Evolutionary conservation across 2,888 invertebrate genomes (phyloP).

Genomic region (Dryobotodes eremita): DNA sequence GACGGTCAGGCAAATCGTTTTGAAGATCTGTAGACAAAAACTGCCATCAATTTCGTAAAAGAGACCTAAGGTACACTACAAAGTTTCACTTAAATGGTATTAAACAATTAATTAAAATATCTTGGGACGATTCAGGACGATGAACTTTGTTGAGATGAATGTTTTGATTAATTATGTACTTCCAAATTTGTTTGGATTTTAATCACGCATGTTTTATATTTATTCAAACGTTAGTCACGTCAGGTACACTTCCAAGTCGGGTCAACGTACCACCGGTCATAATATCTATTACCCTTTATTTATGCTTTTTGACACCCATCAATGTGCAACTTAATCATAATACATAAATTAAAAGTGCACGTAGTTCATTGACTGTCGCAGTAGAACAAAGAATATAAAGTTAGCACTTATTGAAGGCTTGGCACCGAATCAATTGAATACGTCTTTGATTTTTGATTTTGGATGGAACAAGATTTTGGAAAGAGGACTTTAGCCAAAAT

Average conservation of each 20-base stretch:
- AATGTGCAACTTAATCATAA: conserved; percentile 59
- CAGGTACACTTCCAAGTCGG: conserved; percentile 64
- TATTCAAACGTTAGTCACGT: conserved; percentile 64
- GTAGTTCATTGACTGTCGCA: conserved; percentile 33
- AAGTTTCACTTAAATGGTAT: conserved; percentile 11
- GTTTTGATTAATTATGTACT: conserved; percentile 70
- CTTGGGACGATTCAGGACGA: conserved; percentile 32
- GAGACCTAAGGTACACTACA: not conserved
- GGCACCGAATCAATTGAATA: not conserved
- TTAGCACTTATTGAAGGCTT: conserved; percentile 7
- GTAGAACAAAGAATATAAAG: conserved; percentile 11
- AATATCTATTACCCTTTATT: conserved; percentile 62
- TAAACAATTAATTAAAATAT: conserved; percentile 19
- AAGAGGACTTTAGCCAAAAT: too few species aligned
- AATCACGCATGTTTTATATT: conserved; percentile 65
- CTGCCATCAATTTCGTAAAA: not conserved
- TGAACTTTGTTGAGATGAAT: conserved; percentile 65
- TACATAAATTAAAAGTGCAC: conserved; percentile 56
- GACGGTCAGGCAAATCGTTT: conserved; percentile 8
- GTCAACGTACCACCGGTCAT: conserved; percentile 73
- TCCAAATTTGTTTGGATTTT: conserved; percentile 69
- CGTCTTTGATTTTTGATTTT: not conserved
- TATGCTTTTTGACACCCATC: conserved; percentile 68
- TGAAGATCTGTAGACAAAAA: conserved; percentile 12
- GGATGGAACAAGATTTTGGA: not conserved